Evolutionary conservation across 2,888 invertebrate species (phyloP), one percentile per base, ranked within the genome.

Genomic region (Cryptus viduatorius): DNA sequence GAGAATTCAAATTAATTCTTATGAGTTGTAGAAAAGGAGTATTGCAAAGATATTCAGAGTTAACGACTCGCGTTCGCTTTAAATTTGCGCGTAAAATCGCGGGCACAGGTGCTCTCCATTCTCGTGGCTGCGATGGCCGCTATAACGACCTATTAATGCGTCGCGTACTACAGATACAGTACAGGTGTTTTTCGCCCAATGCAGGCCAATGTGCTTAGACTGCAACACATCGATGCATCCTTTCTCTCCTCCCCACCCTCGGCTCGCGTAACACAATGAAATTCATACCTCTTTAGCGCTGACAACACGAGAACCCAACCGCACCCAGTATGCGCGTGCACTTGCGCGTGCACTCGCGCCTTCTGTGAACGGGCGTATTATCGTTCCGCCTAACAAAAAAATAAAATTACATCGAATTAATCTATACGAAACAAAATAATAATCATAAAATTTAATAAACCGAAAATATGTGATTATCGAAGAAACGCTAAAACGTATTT

Each of bases 271-370:
- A 72, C 56, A 71, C 44, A 68, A 37, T 16, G n/a, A 75, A 68
- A 79, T 61, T 31, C 48, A 79, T 61, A 64, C 48, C 31, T 80
- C 73, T 78, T 75, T 50, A 79, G 48, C 73, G 73, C 68, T 78
- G 80, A 76, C 77, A 80, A 80, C 64, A 81, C 61, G 75, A 73
- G 61, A n/a, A 61, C n/a, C 29, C 61, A 61, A 56, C 84, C 84
- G 84, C 84, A 82, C 84, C 84, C 84, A 84, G 56, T 53, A 79
- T 29, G 56, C 48, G 65, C 71, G 79, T 75, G 75, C 64, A 64
- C 73, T 31, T 42, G 46, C 46, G 73, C 64, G 64, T 64, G 48
- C 64, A 46, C 73, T 72, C 69, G 67, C 76, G 64, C 48, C 67
- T 81, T 73, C 44, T 42, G 31, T 79, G 68, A 68, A 24, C 81